Conservation (phyloP, 1,140 invertebrate species). For the Cryptotermes secundus region DNA sequence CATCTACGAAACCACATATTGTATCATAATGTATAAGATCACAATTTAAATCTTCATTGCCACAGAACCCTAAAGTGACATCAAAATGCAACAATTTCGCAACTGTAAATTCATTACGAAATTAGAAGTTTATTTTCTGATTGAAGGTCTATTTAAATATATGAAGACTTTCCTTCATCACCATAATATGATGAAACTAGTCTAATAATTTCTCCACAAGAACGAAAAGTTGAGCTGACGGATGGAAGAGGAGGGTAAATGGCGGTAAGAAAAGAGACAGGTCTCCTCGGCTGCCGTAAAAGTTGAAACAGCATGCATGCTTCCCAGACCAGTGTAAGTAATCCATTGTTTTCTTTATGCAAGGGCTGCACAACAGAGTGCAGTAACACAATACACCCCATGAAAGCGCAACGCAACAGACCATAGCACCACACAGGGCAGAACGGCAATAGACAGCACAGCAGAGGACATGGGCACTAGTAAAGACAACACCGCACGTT, state of each 20-base stretch:
- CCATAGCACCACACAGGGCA: too few species aligned
- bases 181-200: neutral
- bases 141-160: neutral
- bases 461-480: too few species aligned
- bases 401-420: too few species aligned
- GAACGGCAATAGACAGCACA: too few species aligned
- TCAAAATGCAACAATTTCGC: too few species aligned
- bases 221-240: neutral
- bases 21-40: too few species aligned
- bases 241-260: neutral
- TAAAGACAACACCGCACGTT: too few species aligned
- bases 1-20: too few species aligned
- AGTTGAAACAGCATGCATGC: neutral
- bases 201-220: conserved; percentile 2
- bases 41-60: too few species aligned
- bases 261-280: neutral
- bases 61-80: too few species aligned
- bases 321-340: neutral
- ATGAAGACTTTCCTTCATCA: neutral
- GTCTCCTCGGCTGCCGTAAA: neutral
- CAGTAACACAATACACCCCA: neutral
- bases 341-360: neutral
- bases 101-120: neutral
- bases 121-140: neutral
- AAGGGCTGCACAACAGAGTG: neutral